A percentile compares a stretch with the other conserved stretches of the same genome.
Evolutionary conservation across 53 echinoderm and acorn worm genomes (phyloP).

Genomic region (Stichopus horrens): DNA sequence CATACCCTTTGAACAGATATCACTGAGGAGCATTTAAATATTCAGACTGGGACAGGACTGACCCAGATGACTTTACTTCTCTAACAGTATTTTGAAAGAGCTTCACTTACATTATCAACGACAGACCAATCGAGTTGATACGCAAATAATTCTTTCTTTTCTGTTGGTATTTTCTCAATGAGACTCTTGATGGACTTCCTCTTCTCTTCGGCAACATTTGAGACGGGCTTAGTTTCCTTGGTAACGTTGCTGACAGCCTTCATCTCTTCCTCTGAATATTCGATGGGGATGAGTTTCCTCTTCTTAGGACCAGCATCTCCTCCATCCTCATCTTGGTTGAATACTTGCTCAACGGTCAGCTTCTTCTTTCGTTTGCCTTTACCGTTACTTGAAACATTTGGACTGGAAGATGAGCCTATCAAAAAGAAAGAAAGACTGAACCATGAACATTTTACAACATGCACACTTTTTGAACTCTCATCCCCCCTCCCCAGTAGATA

Average conservation of each 20-base stretch:
- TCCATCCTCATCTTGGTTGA: conserved; percentile 81
- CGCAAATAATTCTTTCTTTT: conserved; percentile 85
- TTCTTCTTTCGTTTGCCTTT: conserved; percentile 72
- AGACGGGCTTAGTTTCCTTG: conserved; percentile 43
- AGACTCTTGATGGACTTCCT: conserved; percentile 90
- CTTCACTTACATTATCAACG: conserved; percentile 81
- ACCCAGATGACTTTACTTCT: no score
- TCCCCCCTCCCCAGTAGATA: no score
- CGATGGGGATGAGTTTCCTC: conserved; percentile 90
- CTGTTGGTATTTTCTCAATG: conserved; percentile 85
- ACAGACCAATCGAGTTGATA: conserved; percentile 91
- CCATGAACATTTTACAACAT: background rate
- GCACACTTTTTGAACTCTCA: no score
- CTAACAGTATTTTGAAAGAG: background rate
- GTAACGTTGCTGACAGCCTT: conserved; percentile 59
- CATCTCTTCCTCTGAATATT: conserved; percentile 94
- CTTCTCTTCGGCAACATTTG: conserved; percentile 88
- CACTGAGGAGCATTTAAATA: no score
- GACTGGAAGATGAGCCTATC: conserved; percentile 42
- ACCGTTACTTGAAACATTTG: conserved; percentile 33
- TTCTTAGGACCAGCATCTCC: conserved; percentile 57
- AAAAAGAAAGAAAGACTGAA: background rate
- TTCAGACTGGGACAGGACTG: no score
- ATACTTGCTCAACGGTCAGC: conserved; percentile 78
- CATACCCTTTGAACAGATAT: no score